Base-by-base conservation (phyloP, 2,797 vertebrate species). In the Crenuchus spilurus region DNA sequence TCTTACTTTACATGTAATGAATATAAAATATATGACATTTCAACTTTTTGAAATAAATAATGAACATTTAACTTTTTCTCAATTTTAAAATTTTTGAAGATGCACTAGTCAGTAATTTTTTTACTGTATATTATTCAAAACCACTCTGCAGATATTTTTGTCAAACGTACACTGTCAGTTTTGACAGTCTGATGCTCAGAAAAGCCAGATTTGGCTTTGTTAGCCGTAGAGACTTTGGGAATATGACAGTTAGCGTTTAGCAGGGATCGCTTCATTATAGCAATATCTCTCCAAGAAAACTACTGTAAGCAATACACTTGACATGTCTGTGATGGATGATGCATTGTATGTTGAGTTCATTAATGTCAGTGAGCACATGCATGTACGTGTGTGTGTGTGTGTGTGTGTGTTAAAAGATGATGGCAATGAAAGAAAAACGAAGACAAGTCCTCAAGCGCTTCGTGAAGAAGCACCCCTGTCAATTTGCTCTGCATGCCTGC, bases 261-360 rank as follows among this genome's bases (percentile, higher is more conserved):
- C 54, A 61, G 9, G 18, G 33, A 49, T 54, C 44, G 24, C 33
- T 81, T 72, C 42, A 79, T 76, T 75, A 24, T 13, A n/a, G 57
- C 70, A 68, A 67, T 16, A 64, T 63, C 62, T 70, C 44, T 72
- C 0, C 39, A 63, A 28, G 2, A 18, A 51, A 67, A 68, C 54
- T 62, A 20, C 33, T 18, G 18, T 28, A 30, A 66, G 46, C 26
- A 60, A 20, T 48, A 26, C 18, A 16, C 46, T 55, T 48, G 75
- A 77, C 77, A 74, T 24, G n/a, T n/a, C 26, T 11, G 51, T 70
- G 70, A 82, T 76, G 69, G 76, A 80, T 76, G 74, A 39, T 63
- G 74, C 64, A 39, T 18, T 72, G 30, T 22, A 57, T 42, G 35
- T 54, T 41, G 74, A 65, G 61, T 77, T 76, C 77, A 74, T 81